Evolutionary conservation across 2,888 invertebrate genomes (phyloP).

Genomic region (Ormyrus rosae): DNA sequence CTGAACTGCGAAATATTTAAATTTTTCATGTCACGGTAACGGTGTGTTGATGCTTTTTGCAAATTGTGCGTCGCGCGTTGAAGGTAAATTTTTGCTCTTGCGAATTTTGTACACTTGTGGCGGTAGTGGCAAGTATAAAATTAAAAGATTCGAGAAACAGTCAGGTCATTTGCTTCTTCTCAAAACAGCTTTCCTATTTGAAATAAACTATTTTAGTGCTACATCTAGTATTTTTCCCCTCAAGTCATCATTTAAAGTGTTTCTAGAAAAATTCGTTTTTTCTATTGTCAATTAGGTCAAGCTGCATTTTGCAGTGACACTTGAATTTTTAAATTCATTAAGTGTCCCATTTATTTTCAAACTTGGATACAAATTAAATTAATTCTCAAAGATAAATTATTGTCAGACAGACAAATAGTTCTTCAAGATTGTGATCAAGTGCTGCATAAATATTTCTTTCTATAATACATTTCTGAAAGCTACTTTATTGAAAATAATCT

Average conservation of each 20-base stretch:
- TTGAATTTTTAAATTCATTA: constrained; percentile 4
- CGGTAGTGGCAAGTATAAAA: constrained; percentile 43
- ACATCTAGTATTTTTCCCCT: not conserved
- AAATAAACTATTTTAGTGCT: not conserved
- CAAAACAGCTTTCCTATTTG: constrained; percentile 15
- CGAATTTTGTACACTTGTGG: constrained; percentile 35
- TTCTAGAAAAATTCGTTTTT: constrained; percentile 1
- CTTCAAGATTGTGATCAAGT: no score
- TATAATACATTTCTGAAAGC: no score
- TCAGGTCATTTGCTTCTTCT: constrained; percentile 22
- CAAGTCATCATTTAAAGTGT: not conserved
- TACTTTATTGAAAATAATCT: no score
- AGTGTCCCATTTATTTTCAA: not conserved
- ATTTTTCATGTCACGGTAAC: not conserved
- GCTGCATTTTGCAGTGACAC: constrained; percentile 11
- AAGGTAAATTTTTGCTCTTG: constrained; percentile 31
- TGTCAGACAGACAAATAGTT: no score
- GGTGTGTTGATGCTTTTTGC: not conserved
- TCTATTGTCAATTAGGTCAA: constrained; percentile 32
- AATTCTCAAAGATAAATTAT: not conserved
- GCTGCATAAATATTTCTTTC: no score
- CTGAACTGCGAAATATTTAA: not conserved
- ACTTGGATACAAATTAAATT: not conserved
- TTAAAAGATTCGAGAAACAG: constrained; percentile 39
- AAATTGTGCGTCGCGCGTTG: constrained; percentile 15